Evolutionary conservation across 2,888 invertebrate species (phyloP).

Genomic region (Drosophila melanosoma): DNA sequence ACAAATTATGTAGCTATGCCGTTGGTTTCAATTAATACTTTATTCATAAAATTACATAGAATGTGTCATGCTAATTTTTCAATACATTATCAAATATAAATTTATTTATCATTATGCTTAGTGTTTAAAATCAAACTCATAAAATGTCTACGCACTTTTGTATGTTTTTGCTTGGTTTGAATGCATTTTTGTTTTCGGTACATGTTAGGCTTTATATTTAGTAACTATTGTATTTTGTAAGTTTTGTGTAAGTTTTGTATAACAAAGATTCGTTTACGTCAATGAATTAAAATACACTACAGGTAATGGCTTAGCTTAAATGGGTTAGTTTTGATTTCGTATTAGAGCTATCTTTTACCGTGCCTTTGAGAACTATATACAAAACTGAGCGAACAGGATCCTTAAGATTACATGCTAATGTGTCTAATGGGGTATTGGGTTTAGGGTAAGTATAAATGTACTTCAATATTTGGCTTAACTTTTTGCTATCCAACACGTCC

Average conservation of each 20-base stretch:
- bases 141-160: constrained; percentile 32
- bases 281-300: constrained; percentile 51
- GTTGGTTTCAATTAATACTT: constrained; percentile 75
- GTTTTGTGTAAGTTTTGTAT: constrained; percentile 34
- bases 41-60: constrained; percentile 70
- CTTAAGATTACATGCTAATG: constrained; percentile 44
- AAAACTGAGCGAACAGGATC: constrained; percentile 36
- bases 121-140: constrained; percentile 48
- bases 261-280: constrained; percentile 39
- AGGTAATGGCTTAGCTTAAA: constrained; percentile 61
- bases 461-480: constrained; percentile 70
- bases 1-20: background rate
- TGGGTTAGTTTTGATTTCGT: constrained; percentile 52
- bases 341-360: constrained; percentile 72
- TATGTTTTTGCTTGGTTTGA: constrained; percentile 27
- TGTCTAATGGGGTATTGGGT: constrained; percentile 8
- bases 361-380: constrained; percentile 70
- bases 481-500: constrained; percentile 54
- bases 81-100: constrained; percentile 52
- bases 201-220: constrained; percentile 42
- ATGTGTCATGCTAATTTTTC: constrained; percentile 49
- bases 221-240: constrained; percentile 46
- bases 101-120: constrained; percentile 38
- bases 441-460: constrained; percentile 32
- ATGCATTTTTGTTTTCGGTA: constrained; percentile 42